Evolutionary conservation across 2,113 vertebrate genomes (phyloP).

Genomic region (Globicephala melas): DNA sequence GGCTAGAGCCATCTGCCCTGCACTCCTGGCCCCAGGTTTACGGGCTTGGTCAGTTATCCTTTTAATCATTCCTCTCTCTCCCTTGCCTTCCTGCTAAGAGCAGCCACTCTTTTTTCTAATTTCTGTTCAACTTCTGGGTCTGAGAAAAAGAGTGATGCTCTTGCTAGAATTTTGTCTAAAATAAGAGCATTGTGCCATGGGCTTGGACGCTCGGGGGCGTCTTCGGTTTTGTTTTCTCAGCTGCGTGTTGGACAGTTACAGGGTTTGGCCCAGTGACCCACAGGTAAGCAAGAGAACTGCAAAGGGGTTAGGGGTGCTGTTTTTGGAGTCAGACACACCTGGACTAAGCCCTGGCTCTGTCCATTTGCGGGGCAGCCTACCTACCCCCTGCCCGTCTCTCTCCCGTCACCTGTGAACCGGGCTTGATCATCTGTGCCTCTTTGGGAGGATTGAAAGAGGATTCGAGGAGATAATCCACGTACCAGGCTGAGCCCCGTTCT

Average conservation of each 20-base stretch:
- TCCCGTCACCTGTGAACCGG: neutral
- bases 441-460: neutral
- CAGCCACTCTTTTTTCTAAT: neutral
- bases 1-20: neutral
- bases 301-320: neutral
- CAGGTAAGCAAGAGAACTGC: neutral
- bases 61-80: neutral
- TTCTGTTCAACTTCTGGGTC: neutral
- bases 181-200: neutral
- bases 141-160: neutral
- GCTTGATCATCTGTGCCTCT: neutral
- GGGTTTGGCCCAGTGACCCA: neutral
- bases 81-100: neutral
- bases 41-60: rapidly evolving
- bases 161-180: neutral
- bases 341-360: neutral
- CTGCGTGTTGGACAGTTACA: neutral
- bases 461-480: rapidly evolving
- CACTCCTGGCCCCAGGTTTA: neutral
- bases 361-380: neutral
- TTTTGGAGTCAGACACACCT: neutral
- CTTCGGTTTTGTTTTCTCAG: neutral
- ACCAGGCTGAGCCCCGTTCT: neutral
- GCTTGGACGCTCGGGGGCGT: neutral
- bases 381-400: neutral